Percentiles rank a stretch among this genome's conserved stretches.
These are phyloP conservation scores for Microcebus tavaratra DNA, from an alignment of 2,113 vertebrate species.

Conservation along the genomic window DNA sequence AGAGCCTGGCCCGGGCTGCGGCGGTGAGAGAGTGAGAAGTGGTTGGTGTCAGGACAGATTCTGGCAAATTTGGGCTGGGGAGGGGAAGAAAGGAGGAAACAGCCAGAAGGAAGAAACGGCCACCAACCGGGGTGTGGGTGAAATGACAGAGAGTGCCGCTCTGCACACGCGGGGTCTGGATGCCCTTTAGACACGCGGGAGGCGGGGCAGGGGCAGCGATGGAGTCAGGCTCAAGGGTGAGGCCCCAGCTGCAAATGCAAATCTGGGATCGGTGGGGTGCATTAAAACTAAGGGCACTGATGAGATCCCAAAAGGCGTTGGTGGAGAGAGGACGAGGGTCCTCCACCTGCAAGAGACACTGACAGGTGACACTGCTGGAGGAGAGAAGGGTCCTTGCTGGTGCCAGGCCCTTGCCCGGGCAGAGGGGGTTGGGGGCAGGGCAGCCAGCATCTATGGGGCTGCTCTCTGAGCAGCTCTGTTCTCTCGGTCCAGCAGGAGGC, in stretches of 20 bases:
- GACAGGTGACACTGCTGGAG: background rate
- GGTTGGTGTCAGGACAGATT: background rate
- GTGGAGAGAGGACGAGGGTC: background rate
- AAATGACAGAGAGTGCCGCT: too few species aligned
- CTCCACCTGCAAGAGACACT: background rate
- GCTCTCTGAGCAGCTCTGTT: background rate
- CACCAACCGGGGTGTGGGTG: background rate
- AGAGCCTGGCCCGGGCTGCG: background rate
- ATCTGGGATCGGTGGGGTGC: background rate
- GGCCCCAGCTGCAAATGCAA: background rate
- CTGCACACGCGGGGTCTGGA: background rate
- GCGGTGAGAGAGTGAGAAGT: accelerated
- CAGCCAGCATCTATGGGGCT: background rate
- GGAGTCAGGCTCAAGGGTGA: background rate
- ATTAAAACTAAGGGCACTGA: background rate
- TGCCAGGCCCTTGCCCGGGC: accelerated
- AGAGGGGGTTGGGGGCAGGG: background rate
- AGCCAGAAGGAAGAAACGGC: background rate
- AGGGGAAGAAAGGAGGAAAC: background rate
- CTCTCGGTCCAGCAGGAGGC: background rate
- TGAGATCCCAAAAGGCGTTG: background rate
- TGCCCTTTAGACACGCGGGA: background rate
- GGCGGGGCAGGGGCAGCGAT: too few species aligned
- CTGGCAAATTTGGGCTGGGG: background rate
- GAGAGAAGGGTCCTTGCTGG: background rate